Evolutionary conservation across 2,797 vertebrate species (phyloP).

Genomic region (Acridotheres tristis): DNA sequence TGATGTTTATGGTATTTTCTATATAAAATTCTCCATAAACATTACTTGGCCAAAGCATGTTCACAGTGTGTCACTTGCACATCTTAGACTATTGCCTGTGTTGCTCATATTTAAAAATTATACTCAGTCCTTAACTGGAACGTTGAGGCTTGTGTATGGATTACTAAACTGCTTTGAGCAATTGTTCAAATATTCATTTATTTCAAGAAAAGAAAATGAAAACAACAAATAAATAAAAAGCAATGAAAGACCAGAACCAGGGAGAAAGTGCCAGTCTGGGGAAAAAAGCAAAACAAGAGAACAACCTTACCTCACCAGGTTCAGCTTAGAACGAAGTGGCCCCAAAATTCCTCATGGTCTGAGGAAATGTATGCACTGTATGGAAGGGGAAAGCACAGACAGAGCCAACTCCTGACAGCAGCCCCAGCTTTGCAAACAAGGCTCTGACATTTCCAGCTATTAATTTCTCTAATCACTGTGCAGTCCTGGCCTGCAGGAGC

Average conservation of each 20-base stretch:
- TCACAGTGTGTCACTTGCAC: not conserved
- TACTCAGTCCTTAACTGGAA: not conserved
- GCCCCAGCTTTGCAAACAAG: not conserved
- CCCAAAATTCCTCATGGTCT: not conserved
- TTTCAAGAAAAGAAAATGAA: not conserved
- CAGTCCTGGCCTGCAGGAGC: not conserved
- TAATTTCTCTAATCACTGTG: not conserved
- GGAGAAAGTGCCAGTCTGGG: not conserved
- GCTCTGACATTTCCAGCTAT: not conserved
- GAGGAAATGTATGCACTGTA: not conserved
- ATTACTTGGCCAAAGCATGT: not conserved
- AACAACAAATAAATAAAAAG: not conserved
- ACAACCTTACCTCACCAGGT: not conserved
- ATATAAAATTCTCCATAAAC: not conserved
- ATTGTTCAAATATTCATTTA: not conserved
- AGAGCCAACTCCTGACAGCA: not conserved
- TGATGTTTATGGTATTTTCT: not conserved
- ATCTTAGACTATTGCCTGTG: not conserved
- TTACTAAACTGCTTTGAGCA: not conserved
- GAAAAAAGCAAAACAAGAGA: not conserved
- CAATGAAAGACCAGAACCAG: not conserved
- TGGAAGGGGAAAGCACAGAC: not conserved
- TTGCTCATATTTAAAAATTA: not conserved
- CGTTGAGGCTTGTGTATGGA: not conserved
- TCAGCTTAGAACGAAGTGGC: not conserved